Evolutionary conservation across 2,888 invertebrate species (phyloP).

Genomic region (Amitus sp.): DNA sequence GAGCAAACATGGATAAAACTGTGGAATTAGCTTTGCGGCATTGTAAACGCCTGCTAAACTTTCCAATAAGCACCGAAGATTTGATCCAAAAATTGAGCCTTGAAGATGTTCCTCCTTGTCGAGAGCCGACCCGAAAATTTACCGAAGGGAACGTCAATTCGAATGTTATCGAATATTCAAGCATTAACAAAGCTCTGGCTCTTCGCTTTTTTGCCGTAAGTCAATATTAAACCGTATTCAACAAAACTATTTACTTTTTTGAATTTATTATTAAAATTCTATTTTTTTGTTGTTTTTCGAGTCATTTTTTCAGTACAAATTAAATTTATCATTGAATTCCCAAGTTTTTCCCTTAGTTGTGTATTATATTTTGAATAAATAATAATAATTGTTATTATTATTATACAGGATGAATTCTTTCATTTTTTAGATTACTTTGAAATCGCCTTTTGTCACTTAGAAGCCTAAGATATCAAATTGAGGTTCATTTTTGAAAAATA

Average conservation of each 20-base stretch:
- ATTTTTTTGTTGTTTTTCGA: conserved; percentile 3
- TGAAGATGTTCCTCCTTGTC: neutral
- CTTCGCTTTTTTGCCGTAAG: conserved; percentile 18
- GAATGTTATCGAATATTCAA: conserved; percentile 47
- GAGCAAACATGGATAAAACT: neutral
- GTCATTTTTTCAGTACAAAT: neutral
- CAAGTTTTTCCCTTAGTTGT: neutral
- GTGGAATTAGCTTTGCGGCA: neutral
- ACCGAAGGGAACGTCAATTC: neutral
- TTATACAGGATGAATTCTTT: too few relatives aligned
- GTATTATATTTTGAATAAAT: neutral
- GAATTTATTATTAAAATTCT: conserved; percentile 1
- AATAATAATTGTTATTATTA: neutral
- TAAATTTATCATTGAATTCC: neutral
- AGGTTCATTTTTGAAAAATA: neutral
- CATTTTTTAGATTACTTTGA: too few relatives aligned
- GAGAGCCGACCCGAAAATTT: too few relatives aligned
- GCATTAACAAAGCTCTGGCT: conserved; percentile 52
- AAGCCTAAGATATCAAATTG: too few relatives aligned
- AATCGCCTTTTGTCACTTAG: too few relatives aligned
- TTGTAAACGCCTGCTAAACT: neutral
- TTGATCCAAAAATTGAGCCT: neutral
- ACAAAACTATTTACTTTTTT: conserved; percentile 2
- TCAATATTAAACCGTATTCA: too few relatives aligned
- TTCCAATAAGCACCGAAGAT: neutral